Evolutionary conservation across 2,797 vertebrate genomes (phyloP), one percentile per base, ranked within the genome.

Genomic region (Meriones psammophilus): DNA sequence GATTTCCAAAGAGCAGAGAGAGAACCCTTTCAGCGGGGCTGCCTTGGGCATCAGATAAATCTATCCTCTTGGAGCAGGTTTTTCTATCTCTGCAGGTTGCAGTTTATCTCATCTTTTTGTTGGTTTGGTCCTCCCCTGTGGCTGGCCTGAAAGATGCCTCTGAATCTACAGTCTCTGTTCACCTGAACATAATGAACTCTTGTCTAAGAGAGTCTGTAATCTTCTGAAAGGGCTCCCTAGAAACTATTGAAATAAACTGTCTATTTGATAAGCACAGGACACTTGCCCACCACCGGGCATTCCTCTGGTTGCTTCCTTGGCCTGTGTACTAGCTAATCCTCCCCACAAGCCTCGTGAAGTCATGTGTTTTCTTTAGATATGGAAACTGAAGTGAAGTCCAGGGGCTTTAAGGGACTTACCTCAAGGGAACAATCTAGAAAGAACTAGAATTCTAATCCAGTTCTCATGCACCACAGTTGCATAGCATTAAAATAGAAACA

Each of bases 1-100:
- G 71, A 60, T 50, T 95, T 93, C 68, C 42, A 79, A 89, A 94
- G 54, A 93, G 26, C 1, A 73, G 71, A 0, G 84, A 97, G 77
- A 54, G 46, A 88, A 4, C n/a, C 88, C 39, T 95, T 90, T 86
- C 7, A 6, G 56, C 58, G 42, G 8, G 9, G 56, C 2, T 94
- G 46, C 77, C 36, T 71, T 2, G 10, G 62, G 39, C 74, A 46
- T 42, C 91, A 90, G 71, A 58, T n/a, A 64, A 77, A 2, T 66
- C 30, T 39, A 76, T 60, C 28, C 71, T 94, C 94, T 88, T 83
- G 58, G 20, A 62, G 17, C 46, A 46, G 89, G 14, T 88, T 79
- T 83, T n/a, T 17, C 17, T 39, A 42, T 92, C 94, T 88, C 36
- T 92, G 79, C 69, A 84, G 66, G 60, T 68, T 92, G 9, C 86